A percentile compares a stretch with the other conserved stretches of the same genome.
Conservation (phyloP, 2,113 vertebrate species). For the Ageneiosus marmoratus region DNA sequence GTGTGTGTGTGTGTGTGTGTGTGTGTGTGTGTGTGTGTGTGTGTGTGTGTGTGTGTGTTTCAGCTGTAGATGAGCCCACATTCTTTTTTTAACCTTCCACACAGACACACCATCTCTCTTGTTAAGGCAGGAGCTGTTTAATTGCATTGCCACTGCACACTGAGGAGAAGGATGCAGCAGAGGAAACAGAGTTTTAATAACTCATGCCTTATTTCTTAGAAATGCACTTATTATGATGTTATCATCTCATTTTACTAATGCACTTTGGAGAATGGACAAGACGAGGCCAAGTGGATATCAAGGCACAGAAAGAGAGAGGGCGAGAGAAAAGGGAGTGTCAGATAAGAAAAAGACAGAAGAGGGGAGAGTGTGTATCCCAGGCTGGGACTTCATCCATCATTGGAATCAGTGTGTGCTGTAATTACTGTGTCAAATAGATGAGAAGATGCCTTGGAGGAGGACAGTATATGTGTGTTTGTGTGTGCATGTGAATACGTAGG, state of each 20-base stretch:
- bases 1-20: conserved; percentile 22
- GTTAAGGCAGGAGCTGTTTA: conserved; percentile 34
- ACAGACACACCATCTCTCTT: conserved; percentile 14
- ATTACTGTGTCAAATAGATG: conserved; percentile 84
- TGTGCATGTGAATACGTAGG: conserved; percentile 10
- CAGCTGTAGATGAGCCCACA: not conserved
- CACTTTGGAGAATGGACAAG: conserved; percentile 1
- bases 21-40: conserved; percentile 17
- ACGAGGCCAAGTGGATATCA: conserved; percentile 9
- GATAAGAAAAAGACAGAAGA: conserved; percentile 47
- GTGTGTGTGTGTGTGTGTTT: conserved; percentile 32
- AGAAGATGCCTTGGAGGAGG: conserved; percentile 73
- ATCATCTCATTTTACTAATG: not conserved
- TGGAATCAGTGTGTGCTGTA: conserved; percentile 82
- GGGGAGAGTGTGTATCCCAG: conserved; percentile 69
- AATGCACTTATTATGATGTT: conserved; percentile 23
- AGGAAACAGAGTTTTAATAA: not conserved
- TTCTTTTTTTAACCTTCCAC: conserved; percentile 42
- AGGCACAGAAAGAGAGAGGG: conserved; percentile 34
- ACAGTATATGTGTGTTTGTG: conserved; percentile 39
- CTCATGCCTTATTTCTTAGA: not conserved
- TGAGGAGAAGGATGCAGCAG: conserved; percentile 8
- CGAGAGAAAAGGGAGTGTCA: conserved; percentile 51
- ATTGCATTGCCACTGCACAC: conserved; percentile 21
- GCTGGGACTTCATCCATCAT: conserved; percentile 81